Base-by-base conservation (phyloP, 2,797 vertebrate genomes). In the Acanthopagrus latus region DNA sequence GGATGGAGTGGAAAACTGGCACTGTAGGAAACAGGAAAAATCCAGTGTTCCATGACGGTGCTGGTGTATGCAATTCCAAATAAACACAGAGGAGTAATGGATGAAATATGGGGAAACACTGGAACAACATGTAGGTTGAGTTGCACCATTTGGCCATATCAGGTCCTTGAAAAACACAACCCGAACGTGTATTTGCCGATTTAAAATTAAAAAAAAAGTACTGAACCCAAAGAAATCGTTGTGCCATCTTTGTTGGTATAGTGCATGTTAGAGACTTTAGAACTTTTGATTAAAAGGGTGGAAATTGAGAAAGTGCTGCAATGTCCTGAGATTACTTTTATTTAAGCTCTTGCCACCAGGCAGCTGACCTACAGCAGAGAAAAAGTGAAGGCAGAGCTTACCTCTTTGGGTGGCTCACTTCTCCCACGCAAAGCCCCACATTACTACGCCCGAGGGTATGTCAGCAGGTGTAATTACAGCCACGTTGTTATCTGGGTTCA, bases 381-480 rank as follows among this genome's bases (percentile, higher is more conserved):
- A 50, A 52, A 55, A 29, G 27, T 48, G 20, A 21, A 8, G 6
- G 27, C 47, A 69, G 38, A 21, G 2, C 46, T 64, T 54, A 68
- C 20, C 54, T 62, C 27, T 29, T 38, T 29, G 23, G 14, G 16
- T 23, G 21, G 20, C 52, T 58, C 13, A 5, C 14, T 64, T n/a
- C 41, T 41, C 20, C 58, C 56, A 48, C 16, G 2, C 46, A 70
- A 25, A 73, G 50, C 8, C 10, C 13, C 7, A 18, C 12, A 65
- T 52, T 51, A 41, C 33, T 54, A 44, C 2, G 2, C 43, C 60
- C 16, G 14, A 44, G n/a, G 7, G 20, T 14, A 48, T 38, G 46
- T 51, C 23, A 80, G 62, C 41, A 74, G 43, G 64, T 60, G 47
- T 38, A 60, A 62, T 71, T 43, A 41, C 29, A 64, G 21, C 23